Conservation (phyloP, 2,797 vertebrate genomes). For the Sparus aurata region DNA sequence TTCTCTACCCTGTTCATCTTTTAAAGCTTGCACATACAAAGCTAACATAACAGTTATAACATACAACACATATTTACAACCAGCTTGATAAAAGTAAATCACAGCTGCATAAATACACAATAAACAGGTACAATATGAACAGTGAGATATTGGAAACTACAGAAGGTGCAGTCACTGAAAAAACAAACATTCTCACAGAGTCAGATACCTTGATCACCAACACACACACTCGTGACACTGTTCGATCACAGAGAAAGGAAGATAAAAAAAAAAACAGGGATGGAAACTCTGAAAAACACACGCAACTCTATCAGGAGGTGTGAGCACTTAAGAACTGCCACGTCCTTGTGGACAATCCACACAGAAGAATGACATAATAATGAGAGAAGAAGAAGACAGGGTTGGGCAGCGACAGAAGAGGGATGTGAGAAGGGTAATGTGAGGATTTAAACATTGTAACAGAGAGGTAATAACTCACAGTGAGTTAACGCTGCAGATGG, state of each 20-base stretch:
- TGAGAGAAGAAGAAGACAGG: conserved; percentile 22
- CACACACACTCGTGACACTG: conserved; percentile 6
- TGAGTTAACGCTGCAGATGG: conserved; percentile 97
- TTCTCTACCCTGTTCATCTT: not conserved
- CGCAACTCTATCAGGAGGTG: conserved; percentile 1
- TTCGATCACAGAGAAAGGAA: conserved; percentile 4
- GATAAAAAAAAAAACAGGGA: not conserved
- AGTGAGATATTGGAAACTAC: conserved; percentile 5
- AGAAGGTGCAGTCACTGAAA: not conserved
- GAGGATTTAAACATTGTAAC: conserved; percentile 78
- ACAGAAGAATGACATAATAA: conserved; percentile 30
- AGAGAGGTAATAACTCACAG: conserved; percentile 93
- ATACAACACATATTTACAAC: conserved; percentile 13
- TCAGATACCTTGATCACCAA: conserved; percentile 14
- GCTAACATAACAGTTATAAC: not conserved
- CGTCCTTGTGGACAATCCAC: conserved; percentile 31
- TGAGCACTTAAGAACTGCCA: conserved; percentile 28
- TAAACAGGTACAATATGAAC: conserved; percentile 7
- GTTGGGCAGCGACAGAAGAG: conserved; percentile 37
- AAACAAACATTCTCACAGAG: conserved; percentile 9
- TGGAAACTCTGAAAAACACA: conserved; percentile 21
- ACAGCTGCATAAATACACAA: conserved; percentile 26
- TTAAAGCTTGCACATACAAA: not conserved
- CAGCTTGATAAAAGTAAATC: conserved; percentile 8
- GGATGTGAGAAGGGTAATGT: conserved; percentile 25